A percentile compares a stretch with the other conserved stretches of the same genome.
Evolutionary conservation across 2,113 vertebrate genomes (phyloP).

Genomic region (Labeo rohita): DNA sequence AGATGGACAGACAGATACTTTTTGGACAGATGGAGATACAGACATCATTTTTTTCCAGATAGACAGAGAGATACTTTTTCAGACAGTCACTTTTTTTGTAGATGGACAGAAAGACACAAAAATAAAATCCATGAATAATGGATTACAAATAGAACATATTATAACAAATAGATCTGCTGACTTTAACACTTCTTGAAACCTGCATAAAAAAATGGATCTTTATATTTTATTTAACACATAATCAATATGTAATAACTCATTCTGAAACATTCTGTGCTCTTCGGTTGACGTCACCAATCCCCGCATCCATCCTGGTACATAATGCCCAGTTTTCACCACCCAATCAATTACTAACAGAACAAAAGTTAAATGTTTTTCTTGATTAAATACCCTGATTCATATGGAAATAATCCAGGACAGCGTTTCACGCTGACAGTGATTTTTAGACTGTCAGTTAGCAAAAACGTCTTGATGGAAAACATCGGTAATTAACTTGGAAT

Average conservation of each 20-base stretch:
- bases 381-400: neutral
- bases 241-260: neutral
- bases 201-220: neutral
- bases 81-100: neutral
- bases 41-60: neutral
- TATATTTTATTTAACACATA: neutral
- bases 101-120: too few species aligned
- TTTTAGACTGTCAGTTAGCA: neutral
- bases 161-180: neutral
- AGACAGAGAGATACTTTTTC: neutral
- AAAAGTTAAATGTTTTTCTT: neutral
- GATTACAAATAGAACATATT: too few species aligned
- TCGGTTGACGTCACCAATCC: neutral
- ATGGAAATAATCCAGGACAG: neutral
- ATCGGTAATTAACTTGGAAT: neutral
- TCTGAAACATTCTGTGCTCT: neutral
- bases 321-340: neutral
- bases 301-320: neutral
- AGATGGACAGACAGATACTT: neutral
- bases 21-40: neutral
- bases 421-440: neutral
- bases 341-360: neutral
- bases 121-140: too few species aligned
- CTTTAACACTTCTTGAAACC: neutral
- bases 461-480: conserved; percentile 10